Base-by-base conservation (phyloP, 2,888 invertebrate species). In the Drosophila niveifrons region DNA sequence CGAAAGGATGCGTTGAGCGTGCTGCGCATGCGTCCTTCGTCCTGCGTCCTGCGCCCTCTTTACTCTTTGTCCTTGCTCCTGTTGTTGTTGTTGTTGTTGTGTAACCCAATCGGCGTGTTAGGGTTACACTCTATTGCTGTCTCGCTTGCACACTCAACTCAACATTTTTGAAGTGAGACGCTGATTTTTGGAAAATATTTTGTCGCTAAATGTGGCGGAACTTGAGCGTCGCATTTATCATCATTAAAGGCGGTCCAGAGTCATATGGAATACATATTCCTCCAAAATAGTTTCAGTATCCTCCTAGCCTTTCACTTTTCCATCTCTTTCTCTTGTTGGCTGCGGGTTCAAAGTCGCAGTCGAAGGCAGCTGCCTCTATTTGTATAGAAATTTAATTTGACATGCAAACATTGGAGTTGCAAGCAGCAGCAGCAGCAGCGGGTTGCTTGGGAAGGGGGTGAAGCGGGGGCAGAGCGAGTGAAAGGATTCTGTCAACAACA, bases 341-440 rank as follows among this genome's bases (percentile, higher is more conserved):
- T 82, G 88, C 86, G 75, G 82, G 85, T n/a, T n/a, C n/a, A n/a
- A n/a, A n/a, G n/a, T 69, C 13, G 39, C 39, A 8, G 9, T 41
- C 43, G 29, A 23, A 23, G 50, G 52, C 85, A 68, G 69, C 75
- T 77, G 66, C 64, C 41, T 75, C 59, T 88, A 64, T 85, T 85
- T 85, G 85, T 89, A 75, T 88, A 75, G 83, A 90, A 89, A 90
- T 83, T 76, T 34, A 80, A 90, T 90, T 86, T 88, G 89, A 88
- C 86, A 86, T 90, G 86, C 90, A 86, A 90, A 86, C 86, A 90
- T 74, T 74, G 48, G 62, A 15, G 65, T 43, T 31, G 13, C 7
- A 7, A 15, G 11, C 36, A 11, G 47, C n/a, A 15, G 11, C 36
- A 11, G 47, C n/a, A 44, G 52, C 13, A 52, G 18, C 31, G 13